Percentiles rank a stretch among this genome's conserved stretches.
These are phyloP conservation scores for Bujurquina vittata DNA, from an alignment of 2,113 vertebrate genomes.

Conservation along the genomic window DNA sequence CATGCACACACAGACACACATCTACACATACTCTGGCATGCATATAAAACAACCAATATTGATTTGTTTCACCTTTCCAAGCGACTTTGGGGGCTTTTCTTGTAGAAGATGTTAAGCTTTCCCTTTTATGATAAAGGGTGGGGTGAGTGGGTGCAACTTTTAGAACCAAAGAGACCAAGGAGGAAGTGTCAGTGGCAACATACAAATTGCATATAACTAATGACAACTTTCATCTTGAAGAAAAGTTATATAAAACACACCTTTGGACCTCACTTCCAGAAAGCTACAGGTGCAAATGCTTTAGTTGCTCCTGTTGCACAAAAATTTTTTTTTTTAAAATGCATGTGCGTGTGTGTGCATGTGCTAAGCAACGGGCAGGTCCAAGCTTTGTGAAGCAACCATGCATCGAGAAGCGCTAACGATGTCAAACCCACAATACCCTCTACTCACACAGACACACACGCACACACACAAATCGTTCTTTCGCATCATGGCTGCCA, in stretches of 20 bases:
- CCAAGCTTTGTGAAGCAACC: conserved; percentile 46
- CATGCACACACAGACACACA: conserved; percentile 39
- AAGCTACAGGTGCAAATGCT: conserved; percentile 49
- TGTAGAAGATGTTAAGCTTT: conserved; percentile 53
- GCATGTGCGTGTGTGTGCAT: background rate
- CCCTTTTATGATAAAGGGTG: conserved; percentile 5
- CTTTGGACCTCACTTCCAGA: background rate
- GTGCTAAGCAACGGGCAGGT: background rate
- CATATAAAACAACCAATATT: conserved; percentile 72
- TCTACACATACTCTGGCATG: conserved; percentile 48
- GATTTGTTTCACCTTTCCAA: conserved; percentile 76
- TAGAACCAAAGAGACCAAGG: background rate
- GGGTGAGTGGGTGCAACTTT: conserved; percentile 34
- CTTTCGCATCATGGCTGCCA: conserved; percentile 70
- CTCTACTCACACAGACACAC: background rate
- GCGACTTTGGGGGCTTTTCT: conserved; percentile 50
- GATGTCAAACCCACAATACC: conserved; percentile 44
- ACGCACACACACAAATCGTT: conserved; percentile 54
- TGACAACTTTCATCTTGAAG: background rate
- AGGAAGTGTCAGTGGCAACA: background rate
- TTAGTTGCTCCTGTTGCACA: background rate
- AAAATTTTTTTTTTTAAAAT: no score
- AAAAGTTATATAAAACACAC: background rate
- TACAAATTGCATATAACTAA: background rate
- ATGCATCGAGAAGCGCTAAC: conserved; percentile 48